These are phyloP conservation scores for Gastrophryne carolinensis DNA, from an alignment of 2,797 vertebrate genomes.

Conservation along the genomic window DNA sequence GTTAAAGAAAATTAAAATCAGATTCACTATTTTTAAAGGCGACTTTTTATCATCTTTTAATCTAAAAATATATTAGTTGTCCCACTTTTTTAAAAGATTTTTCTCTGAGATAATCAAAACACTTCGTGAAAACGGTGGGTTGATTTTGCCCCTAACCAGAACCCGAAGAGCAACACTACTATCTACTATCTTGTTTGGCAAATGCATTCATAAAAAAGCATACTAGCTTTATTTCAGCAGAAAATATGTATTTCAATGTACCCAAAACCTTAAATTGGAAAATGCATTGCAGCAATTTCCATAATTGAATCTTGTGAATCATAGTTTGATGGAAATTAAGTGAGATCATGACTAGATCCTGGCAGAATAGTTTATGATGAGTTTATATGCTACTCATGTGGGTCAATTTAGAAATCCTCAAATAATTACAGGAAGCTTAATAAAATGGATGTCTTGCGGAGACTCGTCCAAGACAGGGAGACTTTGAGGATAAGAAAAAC, in stretches of 20 bases:
- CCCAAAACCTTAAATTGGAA: background rate
- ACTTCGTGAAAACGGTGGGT: too few relatives aligned
- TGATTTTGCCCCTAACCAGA: too few relatives aligned
- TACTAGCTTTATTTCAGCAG: background rate
- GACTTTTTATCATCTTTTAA: too few relatives aligned
- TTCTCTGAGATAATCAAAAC: too few relatives aligned
- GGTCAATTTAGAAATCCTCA: conserved; percentile 50
- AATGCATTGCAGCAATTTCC: conserved; percentile 8
- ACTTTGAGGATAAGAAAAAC: conserved; percentile 35
- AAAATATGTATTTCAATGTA: background rate
- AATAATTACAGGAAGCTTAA: conserved; percentile 44
- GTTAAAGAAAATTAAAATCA: too few relatives aligned
- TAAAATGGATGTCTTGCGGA: conserved; percentile 46
- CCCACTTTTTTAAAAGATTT: too few relatives aligned
- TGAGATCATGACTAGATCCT: conserved; percentile 40
- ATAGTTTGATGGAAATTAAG: conserved; percentile 36
- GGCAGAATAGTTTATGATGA: conserved; percentile 36
- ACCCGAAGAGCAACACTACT: too few relatives aligned
- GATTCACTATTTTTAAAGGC: too few relatives aligned
- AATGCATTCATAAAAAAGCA: too few relatives aligned
- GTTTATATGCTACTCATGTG: conserved; percentile 43
- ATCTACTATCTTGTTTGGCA: too few relatives aligned
- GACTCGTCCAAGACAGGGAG: conserved; percentile 14
- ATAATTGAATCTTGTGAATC: conserved; percentile 34
- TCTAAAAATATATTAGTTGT: too few relatives aligned